Percentiles rank a stretch among this genome's conserved stretches.
phyloP scores from a whole-genome alignment of 2,888 invertebrate genomes.

The Troides helena region DNA sequence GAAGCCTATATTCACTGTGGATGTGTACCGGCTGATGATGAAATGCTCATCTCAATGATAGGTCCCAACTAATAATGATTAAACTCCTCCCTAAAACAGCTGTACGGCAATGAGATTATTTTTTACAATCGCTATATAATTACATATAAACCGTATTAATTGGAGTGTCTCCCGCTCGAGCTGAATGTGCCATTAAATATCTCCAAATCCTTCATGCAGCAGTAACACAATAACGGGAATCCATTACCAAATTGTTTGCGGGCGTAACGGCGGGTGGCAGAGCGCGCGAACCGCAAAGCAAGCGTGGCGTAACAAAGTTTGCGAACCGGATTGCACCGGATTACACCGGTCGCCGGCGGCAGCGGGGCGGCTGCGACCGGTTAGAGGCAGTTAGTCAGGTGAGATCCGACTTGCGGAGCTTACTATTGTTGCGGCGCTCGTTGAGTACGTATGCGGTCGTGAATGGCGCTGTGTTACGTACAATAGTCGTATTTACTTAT shows the following conservation, averaged over 20 bases:
- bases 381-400: constrained; percentile 65
- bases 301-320: constrained; percentile 67
- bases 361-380: constrained; percentile 40
- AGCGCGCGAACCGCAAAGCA: constrained; percentile 65
- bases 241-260: constrained; percentile 50
- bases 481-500: too few species aligned
- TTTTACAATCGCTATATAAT: too few species aligned
- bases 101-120: too few species aligned
- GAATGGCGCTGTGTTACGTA: too few species aligned
- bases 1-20: too few species aligned
- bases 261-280: constrained; percentile 50
- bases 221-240: constrained; percentile 41
- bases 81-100: too few species aligned
- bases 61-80: too few species aligned
- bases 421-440: constrained; percentile 50
- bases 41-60: too few species aligned
- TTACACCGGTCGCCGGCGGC: constrained; percentile 42
- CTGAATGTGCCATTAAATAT: constrained; percentile 11
- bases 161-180: not conserved
- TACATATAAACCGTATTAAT: too few species aligned
- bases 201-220: constrained; percentile 13
- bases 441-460: constrained; percentile 43
- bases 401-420: constrained; percentile 55
- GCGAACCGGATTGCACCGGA: constrained; percentile 61
- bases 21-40: too few species aligned